phyloP scores from a whole-genome alignment of 2,888 invertebrate species.

The Epirrita christyi region DNA sequence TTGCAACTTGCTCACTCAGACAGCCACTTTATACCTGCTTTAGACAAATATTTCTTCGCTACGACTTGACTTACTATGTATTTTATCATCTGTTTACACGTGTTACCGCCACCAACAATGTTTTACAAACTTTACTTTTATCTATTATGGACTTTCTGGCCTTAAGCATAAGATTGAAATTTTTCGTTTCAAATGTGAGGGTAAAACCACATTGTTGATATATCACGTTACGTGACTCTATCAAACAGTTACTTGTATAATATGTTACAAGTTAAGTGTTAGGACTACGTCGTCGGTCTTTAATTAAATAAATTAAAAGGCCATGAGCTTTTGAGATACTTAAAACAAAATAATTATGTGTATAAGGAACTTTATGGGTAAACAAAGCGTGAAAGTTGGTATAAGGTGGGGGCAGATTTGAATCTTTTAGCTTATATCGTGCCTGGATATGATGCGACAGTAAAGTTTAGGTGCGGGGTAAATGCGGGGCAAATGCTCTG shows the following conservation, averaged over 20 bases:
- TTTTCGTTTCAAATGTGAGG: background rate
- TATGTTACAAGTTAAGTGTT: slow-evolving; percentile 17
- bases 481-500: too few species aligned
- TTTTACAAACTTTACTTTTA: slow-evolving; percentile 2
- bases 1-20: background rate
- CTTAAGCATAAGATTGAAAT: background rate
- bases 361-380: slow-evolving; percentile 5
- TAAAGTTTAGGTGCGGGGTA: too few species aligned
- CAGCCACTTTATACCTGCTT: background rate
- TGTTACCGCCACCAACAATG: slow-evolving; percentile 11
- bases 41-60: slow-evolving; percentile 20
- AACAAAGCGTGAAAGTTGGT: slow-evolving; percentile 2
- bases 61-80: slow-evolving; percentile 27
- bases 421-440: background rate
- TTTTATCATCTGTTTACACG: slow-evolving; percentile 25
- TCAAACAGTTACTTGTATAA: slow-evolving; percentile 14
- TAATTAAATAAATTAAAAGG: slow-evolving; percentile 17
- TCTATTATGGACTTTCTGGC: background rate
- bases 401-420: slow-evolving; percentile 1
- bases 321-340: slow-evolving; percentile 2
- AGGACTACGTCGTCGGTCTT: background rate
- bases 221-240: slow-evolving; percentile 13
- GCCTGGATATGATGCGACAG: background rate
- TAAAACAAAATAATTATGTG: slow-evolving; percentile 14
- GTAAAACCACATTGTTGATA: slow-evolving; percentile 11